Evolutionary conservation across 2,888 invertebrate genomes (phyloP), one percentile per base, ranked within the genome.

Genomic region (Phlogophora meticulosa): DNA sequence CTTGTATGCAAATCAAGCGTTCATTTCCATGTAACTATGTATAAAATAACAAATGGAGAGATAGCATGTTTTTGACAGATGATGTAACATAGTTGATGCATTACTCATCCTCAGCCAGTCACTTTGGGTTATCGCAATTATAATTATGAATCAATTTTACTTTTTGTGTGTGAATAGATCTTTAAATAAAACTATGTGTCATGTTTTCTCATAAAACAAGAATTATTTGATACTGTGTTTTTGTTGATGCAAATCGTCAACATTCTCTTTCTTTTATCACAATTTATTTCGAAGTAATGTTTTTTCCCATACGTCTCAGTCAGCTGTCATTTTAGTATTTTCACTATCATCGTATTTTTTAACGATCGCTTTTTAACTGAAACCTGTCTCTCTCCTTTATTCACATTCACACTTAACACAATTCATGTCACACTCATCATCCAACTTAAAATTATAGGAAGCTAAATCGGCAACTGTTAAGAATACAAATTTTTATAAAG

Each of bases 41-140:
- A 51, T 69, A 48, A 56, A 69, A 78, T 81, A 76, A 74, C 45
- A 46, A 61, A 61, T 74, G 60, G 56, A 63, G 71, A 75, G 72
- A 79, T 82, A 79, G 73, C 49, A 38, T 53, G 52, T 59, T 80
- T 82, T 78, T 78, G 81, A 81, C 81, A 72, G 67, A 81, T 81
- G 83, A 82, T 78, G 78, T 83, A 83, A 83, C 57, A 55, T 63
- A 61, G 59, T 65, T 68, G 61, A 59, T 43, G 28, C 67, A 77
- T 82, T 76, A 77, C 68, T 80, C 83, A 77, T 63, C 43, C 34
- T 34, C 22, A 32, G 57, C 38, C 60, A 71, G 43, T 82, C 56
- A 55, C 40, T 57, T 64, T 42, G 66, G 51, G 62, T 67, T 76
- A 80, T 70, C 67, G 67, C 53, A 82, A 76, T 76, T 72, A 67